Conservation (phyloP, 2,797 vertebrate species). For the Takifugu ocellatus region DNA sequence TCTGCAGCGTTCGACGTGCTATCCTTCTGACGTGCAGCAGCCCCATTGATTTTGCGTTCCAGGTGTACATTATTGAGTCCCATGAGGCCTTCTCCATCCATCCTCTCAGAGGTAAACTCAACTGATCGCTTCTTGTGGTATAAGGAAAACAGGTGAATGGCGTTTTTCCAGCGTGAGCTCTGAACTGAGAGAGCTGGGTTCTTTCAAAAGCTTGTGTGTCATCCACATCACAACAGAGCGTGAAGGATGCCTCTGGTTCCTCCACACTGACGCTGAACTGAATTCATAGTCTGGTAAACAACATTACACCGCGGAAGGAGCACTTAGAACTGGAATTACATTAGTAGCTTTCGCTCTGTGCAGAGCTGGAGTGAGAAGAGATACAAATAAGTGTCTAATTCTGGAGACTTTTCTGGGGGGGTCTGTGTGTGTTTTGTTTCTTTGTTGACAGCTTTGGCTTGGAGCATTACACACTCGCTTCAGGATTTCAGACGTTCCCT, state of each 20-base stretch:
- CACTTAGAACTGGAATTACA: conserved; percentile 26
- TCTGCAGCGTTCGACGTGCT: conserved; percentile 71
- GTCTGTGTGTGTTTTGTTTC: not conserved
- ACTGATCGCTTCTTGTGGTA: not conserved
- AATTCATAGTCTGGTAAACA: conserved; percentile 50
- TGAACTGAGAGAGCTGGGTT: conserved; percentile 24
- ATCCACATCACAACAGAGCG: conserved; percentile 24
- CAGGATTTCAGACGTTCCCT: not conserved
- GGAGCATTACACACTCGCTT: not conserved
- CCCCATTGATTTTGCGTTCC: conserved; percentile 90
- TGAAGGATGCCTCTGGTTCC: conserved; percentile 44
- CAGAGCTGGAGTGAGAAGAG: conserved; percentile 21
- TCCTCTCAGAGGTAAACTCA: conserved; percentile 78
- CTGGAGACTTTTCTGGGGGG: conserved; percentile 4
- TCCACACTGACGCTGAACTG: conserved; percentile 22
- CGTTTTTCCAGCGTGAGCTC: not conserved
- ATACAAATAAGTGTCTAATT: conserved; percentile 30
- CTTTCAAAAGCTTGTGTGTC: conserved; percentile 40
- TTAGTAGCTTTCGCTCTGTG: conserved; percentile 1
- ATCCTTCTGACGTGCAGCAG: conserved; percentile 89
- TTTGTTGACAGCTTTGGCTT: not conserved
- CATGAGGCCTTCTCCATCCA: conserved; percentile 82
- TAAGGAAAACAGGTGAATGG: not conserved
- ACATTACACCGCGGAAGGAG: conserved; percentile 50
- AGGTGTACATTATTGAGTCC: conserved; percentile 76